Percentiles rank a stretch among this genome's conserved stretches.
phyloP scores from a whole-genome alignment of 2,797 vertebrate species.

The Poeciliopsis presidionis region DNA sequence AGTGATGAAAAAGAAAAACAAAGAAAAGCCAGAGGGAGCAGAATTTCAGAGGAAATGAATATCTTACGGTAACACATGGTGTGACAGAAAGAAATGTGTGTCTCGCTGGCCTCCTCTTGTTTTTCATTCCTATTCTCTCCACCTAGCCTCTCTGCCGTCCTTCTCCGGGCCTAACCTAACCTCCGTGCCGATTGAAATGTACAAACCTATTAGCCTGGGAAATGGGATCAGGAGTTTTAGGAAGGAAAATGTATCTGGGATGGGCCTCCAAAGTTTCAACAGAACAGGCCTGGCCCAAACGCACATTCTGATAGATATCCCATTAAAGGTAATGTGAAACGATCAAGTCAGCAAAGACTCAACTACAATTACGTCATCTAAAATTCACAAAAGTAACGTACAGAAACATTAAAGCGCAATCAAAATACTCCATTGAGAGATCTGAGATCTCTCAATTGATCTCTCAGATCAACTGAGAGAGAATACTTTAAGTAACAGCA shows the following conservation, averaged over 20 bases:
- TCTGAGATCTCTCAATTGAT: too few relatives aligned
- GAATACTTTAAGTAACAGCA: neutral
- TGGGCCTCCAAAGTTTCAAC: conserved; percentile 35
- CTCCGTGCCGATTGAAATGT: conserved; percentile 71
- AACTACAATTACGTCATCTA: neutral
- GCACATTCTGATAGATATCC: conserved; percentile 33
- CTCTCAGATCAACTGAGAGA: neutral
- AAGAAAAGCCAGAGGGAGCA: conserved; percentile 52
- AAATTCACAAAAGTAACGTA: neutral
- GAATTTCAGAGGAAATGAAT: conserved; percentile 74
- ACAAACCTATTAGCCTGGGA: conserved; percentile 72
- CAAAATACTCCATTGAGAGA: neutral
- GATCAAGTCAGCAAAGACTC: conserved; percentile 12
- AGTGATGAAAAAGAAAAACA: conserved; percentile 74
- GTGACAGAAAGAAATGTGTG: conserved; percentile 76
- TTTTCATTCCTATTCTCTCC: conserved; percentile 67
- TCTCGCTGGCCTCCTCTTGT: conserved; percentile 71
- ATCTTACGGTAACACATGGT: conserved; percentile 76
- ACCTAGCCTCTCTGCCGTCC: conserved; percentile 34
- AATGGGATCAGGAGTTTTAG: conserved; percentile 67
- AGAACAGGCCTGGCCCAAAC: conserved; percentile 4
- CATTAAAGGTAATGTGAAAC: conserved; percentile 35
- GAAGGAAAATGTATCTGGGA: conserved; percentile 51
- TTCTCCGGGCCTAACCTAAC: conserved; percentile 51
- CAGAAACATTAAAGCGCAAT: neutral